Evolutionary conservation across 2,113 vertebrate species (phyloP).

Genomic region (Cercocebus atys): DNA sequence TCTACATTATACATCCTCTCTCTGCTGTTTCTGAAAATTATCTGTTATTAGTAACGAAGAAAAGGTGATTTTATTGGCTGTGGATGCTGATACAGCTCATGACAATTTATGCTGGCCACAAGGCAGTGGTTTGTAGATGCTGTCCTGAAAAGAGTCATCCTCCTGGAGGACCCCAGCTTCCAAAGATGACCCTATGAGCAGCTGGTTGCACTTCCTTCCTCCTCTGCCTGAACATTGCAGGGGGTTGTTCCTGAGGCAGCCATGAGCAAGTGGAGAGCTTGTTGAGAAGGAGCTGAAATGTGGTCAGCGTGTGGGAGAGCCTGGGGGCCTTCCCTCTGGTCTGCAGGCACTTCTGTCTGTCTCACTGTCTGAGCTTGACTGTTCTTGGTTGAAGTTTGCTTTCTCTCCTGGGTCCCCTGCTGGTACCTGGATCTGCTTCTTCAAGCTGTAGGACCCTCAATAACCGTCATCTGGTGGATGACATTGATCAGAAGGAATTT

Average conservation of each 20-base stretch:
- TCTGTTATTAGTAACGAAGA: background rate
- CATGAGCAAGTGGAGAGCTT: fast-evolving
- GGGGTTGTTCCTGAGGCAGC: background rate
- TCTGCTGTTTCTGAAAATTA: background rate
- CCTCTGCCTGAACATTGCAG: fast-evolving
- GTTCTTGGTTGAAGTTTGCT: background rate
- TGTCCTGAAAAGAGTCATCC: background rate
- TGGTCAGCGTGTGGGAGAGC: background rate
- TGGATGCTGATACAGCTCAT: background rate
- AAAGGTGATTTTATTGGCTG: background rate
- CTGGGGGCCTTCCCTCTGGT: no score
- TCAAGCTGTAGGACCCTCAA: background rate
- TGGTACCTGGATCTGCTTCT: background rate
- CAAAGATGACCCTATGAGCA: background rate
- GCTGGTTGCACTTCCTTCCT: background rate
- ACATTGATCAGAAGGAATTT: background rate
- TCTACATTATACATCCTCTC: background rate
- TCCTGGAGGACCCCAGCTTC: background rate
- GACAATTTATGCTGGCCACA: background rate
- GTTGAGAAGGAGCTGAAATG: background rate
- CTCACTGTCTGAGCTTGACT: background rate
- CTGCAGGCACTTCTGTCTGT: background rate
- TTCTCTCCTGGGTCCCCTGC: background rate
- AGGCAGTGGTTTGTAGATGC: background rate
- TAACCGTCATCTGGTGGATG: background rate